phyloP scores from a whole-genome alignment of 2,797 vertebrate genomes.

The Cichlasoma orientale region DNA sequence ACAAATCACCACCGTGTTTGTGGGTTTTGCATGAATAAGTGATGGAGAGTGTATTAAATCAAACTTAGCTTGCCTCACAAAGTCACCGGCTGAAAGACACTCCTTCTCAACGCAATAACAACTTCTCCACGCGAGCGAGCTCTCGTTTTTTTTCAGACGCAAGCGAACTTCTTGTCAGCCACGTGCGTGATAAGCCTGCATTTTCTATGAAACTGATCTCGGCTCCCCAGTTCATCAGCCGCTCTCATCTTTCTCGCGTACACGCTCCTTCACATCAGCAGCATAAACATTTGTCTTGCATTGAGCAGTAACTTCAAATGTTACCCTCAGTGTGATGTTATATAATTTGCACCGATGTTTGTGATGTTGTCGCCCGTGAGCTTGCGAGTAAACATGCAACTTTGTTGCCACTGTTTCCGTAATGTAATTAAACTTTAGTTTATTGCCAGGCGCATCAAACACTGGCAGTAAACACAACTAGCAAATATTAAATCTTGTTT shows the following conservation, averaged over 20 bases:
- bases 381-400: not conserved
- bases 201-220: constrained; percentile 7
- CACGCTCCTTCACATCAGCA: not conserved
- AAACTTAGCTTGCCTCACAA: constrained; percentile 19
- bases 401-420: not conserved
- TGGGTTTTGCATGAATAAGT: constrained; percentile 61
- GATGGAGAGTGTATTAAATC: constrained; percentile 46
- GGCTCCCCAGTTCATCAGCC: not conserved
- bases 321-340: not conserved
- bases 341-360: not conserved
- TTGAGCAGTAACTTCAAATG: not conserved
- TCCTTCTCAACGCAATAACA: constrained; percentile 2
- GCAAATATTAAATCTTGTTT: too few relatives aligned
- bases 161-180: not conserved
- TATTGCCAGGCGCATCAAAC: too few relatives aligned
- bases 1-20: constrained; percentile 54
- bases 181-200: not conserved
- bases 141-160: constrained; percentile 1
- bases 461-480: too few relatives aligned
- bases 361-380: not conserved
- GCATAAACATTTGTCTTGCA: not conserved
- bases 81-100: not conserved
- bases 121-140: constrained; percentile 10
- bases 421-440: not conserved
- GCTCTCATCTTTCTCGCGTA: not conserved